Evolutionary conservation across 2,113 vertebrate species (phyloP).

Genomic region (Chiloscyllium plagiosum): DNA sequence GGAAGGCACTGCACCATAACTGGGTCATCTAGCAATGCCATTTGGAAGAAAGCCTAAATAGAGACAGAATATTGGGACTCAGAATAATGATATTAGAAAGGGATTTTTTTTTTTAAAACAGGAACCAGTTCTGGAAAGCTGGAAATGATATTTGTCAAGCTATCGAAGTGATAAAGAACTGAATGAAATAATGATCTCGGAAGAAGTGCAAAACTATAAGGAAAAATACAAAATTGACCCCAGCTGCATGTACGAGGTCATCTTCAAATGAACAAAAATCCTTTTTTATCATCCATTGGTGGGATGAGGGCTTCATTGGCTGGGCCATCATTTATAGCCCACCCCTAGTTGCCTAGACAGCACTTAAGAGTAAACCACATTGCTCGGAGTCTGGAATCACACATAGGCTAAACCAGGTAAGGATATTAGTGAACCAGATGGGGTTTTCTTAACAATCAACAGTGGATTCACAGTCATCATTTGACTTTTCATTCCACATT

Average conservation of each 20-base stretch:
- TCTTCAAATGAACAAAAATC: neutral
- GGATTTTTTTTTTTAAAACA: neutral
- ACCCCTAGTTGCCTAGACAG: too few species aligned
- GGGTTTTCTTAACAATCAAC: too few species aligned
- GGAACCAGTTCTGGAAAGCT: neutral
- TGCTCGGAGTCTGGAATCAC: too few species aligned
- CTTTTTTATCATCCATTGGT: too few species aligned
- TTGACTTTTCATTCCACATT: too few species aligned
- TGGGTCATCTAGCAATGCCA: neutral
- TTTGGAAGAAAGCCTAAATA: neutral
- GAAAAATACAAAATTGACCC: neutral
- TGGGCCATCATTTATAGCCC: too few species aligned
- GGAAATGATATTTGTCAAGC: neutral
- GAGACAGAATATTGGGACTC: neutral
- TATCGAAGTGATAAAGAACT: neutral
- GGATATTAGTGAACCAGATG: too few species aligned
- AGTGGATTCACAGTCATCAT: too few species aligned
- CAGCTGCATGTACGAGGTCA: neutral
- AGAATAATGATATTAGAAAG: neutral
- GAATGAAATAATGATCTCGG: neutral
- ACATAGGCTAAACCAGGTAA: too few species aligned
- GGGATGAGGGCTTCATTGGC: too few species aligned
- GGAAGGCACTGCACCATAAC: neutral
- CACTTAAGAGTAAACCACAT: too few species aligned
- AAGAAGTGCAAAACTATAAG: neutral